A percentile compares a stretch with the other conserved stretches of the same genome.
These are phyloP conservation scores for Brachionus manjavacas DNA, from an alignment of 1,140 invertebrate species.

Conservation along the genomic window DNA sequence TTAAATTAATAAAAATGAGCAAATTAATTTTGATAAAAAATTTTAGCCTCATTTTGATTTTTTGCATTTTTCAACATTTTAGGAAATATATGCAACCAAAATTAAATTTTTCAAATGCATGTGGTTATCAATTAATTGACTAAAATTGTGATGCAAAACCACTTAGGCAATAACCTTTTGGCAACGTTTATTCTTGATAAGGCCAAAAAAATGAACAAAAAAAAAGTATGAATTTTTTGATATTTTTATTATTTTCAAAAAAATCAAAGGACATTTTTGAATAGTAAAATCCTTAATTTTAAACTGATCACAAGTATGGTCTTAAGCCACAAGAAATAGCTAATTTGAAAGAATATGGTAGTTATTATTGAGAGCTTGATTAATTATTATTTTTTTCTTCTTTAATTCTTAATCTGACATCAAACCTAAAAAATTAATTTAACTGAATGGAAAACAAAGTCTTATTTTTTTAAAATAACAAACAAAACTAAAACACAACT, in stretches of 20 bases:
- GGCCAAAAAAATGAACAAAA: background rate
- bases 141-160: no score
- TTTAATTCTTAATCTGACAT: background rate
- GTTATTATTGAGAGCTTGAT: background rate
- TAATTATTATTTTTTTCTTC: background rate
- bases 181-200: no score
- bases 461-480: background rate
- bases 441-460: background rate
- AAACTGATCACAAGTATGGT: background rate
- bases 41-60: no score
- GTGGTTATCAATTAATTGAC: no score
- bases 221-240: background rate
- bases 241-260: background rate
- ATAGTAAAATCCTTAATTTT: background rate
- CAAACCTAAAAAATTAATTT: background rate
- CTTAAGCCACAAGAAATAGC: background rate
- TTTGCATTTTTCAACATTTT: no score
- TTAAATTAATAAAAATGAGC: no score
- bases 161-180: background rate
- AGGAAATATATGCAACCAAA: no score
- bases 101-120: no score
- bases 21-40: no score
- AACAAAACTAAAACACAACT: slow-evolving; percentile 28
- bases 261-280: background rate
- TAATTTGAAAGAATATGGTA: background rate